A percentile compares a stretch with the other conserved stretches of the same genome.
These are phyloP conservation scores for Pandemis corylana DNA, from an alignment of 2,888 invertebrate genomes.

Conservation along the genomic window DNA sequence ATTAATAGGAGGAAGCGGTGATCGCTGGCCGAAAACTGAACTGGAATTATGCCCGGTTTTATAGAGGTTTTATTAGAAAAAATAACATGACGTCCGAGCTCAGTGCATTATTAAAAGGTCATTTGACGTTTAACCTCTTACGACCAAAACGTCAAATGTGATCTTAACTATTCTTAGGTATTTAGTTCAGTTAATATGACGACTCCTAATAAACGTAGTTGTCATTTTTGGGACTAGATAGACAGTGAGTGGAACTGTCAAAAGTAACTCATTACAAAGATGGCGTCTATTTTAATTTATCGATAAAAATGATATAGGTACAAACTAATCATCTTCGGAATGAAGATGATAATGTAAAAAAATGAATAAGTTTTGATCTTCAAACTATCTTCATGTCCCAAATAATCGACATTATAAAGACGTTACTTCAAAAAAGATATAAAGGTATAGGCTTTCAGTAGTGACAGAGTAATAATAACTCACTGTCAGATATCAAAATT, in stretches of 20 bases:
- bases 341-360: neutral
- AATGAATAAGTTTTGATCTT: neutral
- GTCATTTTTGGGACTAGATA: too few species aligned
- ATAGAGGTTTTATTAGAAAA: neutral
- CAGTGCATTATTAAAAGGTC: too few species aligned
- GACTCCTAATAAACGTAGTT: too few species aligned
- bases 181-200: too few species aligned
- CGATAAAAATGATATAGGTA: too few species aligned
- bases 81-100: neutral
- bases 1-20: slow-evolving; percentile 69
- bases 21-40: slow-evolving; percentile 40
- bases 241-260: neutral
- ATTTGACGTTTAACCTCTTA: too few species aligned
- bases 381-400: neutral
- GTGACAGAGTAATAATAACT: neutral
- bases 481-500: neutral
- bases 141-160: too few species aligned
- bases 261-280: neutral
- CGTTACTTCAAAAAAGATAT: neutral
- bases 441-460: neutral
- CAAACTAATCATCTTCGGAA: neutral
- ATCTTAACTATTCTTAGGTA: too few species aligned
- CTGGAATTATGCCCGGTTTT: neutral
- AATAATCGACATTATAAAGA: neutral
- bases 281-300: too few species aligned